Base-by-base conservation (phyloP, 2,797 vertebrate genomes). In the Platyrinchus mystaceus region DNA sequence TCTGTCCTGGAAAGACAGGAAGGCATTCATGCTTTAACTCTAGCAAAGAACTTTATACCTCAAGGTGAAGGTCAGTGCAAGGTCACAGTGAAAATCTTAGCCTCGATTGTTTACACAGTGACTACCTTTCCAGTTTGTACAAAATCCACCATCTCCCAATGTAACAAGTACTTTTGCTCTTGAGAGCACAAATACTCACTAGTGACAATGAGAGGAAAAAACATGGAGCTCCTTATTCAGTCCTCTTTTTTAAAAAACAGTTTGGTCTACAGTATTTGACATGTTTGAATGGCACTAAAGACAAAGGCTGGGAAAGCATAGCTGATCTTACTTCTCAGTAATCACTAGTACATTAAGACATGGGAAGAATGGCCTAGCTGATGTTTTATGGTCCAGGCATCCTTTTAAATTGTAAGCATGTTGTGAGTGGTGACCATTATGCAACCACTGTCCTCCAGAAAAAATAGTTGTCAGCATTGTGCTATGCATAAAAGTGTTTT, bases 281-380 rank as follows among this genome's bases (percentile, higher is more conserved):
- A 77, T 3, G 4, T 81, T 83, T 58, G 60, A 21, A 49, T 39
- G 90, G 18, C 64, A 47, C 58, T 90, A 49, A 89, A 85, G 39
- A 87, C 49, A 92, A 88, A 82, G 37, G 26, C 32, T 69, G n/a
- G 69, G 83, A 96, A 95, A 95, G 17, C 22, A 30, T 28, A 76
- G 39, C 41, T 73, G 50, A 84, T 75, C 68, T 92, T 78, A 67
- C 84, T 95, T 91, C 39, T 58, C 12, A 60, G 63, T 66, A 86
- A 71, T 21, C 73, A 84, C 37, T 84, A 59, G 28, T 79, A 94
- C 52, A 96, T 21, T 34, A 91, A 90, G 85, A 79, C 10, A 75
- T 27, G 79, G n/a, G 32, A 66, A 92, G 36, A 87, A 81, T 73
- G 79, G 49, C 46, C 36, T 90, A 70, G 50, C 9, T 36, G 64